Evolutionary conservation across 2,888 invertebrate genomes (phyloP).

Genomic region (Eupeodes luniger): DNA sequence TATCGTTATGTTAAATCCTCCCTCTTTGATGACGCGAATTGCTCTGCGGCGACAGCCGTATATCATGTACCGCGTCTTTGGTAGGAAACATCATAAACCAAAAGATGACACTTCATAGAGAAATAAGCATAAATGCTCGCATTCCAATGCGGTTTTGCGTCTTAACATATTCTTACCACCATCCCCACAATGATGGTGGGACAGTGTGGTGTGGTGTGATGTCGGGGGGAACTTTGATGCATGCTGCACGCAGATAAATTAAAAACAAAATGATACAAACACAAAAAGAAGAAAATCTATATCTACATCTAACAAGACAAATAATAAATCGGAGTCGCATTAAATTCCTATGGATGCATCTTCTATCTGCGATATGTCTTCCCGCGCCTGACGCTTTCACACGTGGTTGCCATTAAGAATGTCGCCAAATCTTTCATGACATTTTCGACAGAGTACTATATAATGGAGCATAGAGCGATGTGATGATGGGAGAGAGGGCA

Average conservation of each 20-base stretch:
- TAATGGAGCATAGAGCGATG: background rate
- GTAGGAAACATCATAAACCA: constrained; percentile 65
- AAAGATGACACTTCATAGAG: constrained; percentile 72
- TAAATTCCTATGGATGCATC: constrained; percentile 56
- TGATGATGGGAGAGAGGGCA: background rate
- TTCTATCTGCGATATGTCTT: constrained; percentile 37
- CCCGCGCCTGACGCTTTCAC: constrained; percentile 59
- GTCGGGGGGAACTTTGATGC: background rate
- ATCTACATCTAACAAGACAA: constrained; percentile 65
- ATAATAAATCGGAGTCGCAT: constrained; percentile 69
- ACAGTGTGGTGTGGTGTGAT: no score
- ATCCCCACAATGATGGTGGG: no score
- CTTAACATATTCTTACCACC: background rate
- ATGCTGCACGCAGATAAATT: constrained; percentile 19
- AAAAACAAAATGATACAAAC: background rate
- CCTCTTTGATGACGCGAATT: constrained; percentile 61
- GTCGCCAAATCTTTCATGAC: constrained; percentile 71
- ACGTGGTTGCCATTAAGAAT: constrained; percentile 74
- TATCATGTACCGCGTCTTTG: constrained; percentile 57
- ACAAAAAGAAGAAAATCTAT: constrained; percentile 1
- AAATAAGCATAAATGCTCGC: constrained; percentile 43
- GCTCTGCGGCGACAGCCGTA: constrained; percentile 63
- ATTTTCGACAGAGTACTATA: constrained; percentile 30
- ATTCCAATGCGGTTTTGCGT: constrained; percentile 44
- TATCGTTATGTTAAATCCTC: constrained; percentile 24